Evolutionary conservation across 2,113 vertebrate genomes (phyloP).

Genomic region (Callionymus lyra): DNA sequence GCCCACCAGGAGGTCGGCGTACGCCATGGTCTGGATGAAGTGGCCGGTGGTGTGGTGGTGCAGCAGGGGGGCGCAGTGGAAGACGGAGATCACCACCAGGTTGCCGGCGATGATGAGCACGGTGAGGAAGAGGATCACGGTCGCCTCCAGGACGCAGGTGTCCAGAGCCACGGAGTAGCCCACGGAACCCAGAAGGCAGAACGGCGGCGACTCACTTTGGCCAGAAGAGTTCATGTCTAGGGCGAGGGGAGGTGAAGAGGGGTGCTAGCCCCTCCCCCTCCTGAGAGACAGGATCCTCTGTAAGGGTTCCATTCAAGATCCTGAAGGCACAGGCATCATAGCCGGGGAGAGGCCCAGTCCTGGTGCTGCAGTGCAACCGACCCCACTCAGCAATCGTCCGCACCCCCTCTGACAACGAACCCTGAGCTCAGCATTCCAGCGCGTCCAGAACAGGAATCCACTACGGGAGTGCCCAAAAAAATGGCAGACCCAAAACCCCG

Average conservation of each 20-base stretch:
- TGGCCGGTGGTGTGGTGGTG: conserved; percentile 88
- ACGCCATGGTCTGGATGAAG: conserved; percentile 93
- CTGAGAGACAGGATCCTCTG: no score
- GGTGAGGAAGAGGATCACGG: conserved; percentile 83
- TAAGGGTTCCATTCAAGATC: no score
- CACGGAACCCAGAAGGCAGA: conserved; percentile 83
- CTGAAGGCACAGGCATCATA: no score
- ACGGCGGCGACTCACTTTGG: conserved; percentile 67
- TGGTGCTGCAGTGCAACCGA: no score
- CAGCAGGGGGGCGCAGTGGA: conserved; percentile 87
- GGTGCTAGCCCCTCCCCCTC: conserved; percentile 27
- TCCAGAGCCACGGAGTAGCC: conserved; percentile 74
- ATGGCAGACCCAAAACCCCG: no score
- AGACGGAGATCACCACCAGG: conserved; percentile 85
- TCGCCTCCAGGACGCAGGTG: conserved; percentile 82
- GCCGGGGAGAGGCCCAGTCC: no score
- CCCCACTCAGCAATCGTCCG: no score
- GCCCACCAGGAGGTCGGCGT: conserved; percentile 85
- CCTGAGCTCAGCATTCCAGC: no score
- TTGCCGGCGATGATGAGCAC: conserved; percentile 86
- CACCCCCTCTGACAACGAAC: no score
- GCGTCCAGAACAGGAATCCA: no score
- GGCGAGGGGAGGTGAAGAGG: conserved; percentile 13
- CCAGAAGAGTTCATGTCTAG: conserved; percentile 82
- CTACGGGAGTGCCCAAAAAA: no score